Evolutionary conservation across 2,797 vertebrate genomes (phyloP), one percentile per base, ranked within the genome.

Genomic region (Anomalospiza imberbis): DNA sequence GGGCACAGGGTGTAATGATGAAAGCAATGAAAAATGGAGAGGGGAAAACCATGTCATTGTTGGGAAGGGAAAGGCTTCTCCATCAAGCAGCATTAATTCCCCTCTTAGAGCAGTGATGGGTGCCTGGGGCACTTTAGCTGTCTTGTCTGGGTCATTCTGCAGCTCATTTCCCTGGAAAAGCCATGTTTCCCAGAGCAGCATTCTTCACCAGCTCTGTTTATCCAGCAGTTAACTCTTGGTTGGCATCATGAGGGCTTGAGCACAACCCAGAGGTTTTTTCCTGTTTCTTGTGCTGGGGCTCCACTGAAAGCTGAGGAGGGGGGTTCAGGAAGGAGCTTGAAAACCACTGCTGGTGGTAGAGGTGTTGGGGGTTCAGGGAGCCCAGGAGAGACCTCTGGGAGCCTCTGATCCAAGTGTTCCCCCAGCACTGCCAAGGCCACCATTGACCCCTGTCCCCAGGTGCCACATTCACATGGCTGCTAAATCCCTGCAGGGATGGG

Each of bases 371-470:
- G 10, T 6, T 9, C 53, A 72, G 72, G 34, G 12, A 29, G 42
- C 61, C 36, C 40, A 55, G 71, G 45, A 50, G 51, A 38, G 36
- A 21, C 20, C 12, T 44, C 29, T 68, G 63, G 12, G 70, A 84
- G 25, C 28, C 28, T 62, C 21, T 57, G 18, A 18, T 58, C 31
- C 9, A 20, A 8, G 18, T 19, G 18, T n/a, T 67, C 22, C 22
- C 34, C 31, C 48, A 58, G 57, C 38, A 26, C 44, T 57, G 44
- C 44, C 63, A 29, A 31, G 36, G 38, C 29, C 24, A 44, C 22
- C 55, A 18, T 28, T 57, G 4, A 7, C 12, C n/a, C 18, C 0
- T 34, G 51, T 72, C 40, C 12, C 26, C 21, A 28, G 1, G n/a
- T 58, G 38, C 21, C 51, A 65, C 51, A 34, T 53, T 17, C 13